Evolutionary conservation across 2,888 invertebrate species (phyloP), one percentile per base, ranked within the genome.

Genomic region (Drosophila mimetica): DNA sequence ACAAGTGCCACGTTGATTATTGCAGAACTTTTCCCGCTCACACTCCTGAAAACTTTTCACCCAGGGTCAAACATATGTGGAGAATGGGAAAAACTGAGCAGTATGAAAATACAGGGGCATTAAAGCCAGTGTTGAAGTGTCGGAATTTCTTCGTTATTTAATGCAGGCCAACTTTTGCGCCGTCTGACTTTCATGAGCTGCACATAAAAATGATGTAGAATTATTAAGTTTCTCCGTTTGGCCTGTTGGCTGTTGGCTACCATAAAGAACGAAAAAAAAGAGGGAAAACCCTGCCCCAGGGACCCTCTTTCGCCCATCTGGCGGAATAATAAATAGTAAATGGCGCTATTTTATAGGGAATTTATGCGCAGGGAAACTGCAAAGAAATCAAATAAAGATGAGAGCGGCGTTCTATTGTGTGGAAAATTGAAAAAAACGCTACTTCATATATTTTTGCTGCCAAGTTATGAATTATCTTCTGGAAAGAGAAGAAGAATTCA

Each of bases 251-350:
- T 52, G 44, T 20, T 22, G 22, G 6, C 22, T 22, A 1, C 41
- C 58, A 73, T 67, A 75, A 73, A 67, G 61, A 64, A 41, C 50
- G n/a, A n/a, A n/a, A n/a, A n/a, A n/a, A 41, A 53, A 14, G 28
- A 14, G n/a, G 14, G 4, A 52, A 14, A 37, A 34, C 36, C 55
- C 39, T 42, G 46, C 16, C 20, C 25, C 46, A 18, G 25, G n/a
- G 20, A 18, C 39, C 34, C 13, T 1, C 22, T 2, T 47, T 58
- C 28, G 28, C 30, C 52, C 55, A 55, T 36, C 53, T 55, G 55
- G 39, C 30, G 22, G 54, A 60, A 69, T 71, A 69, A 86, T 86
- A 81, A 83, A 86, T 81, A 80, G 84, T 77, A 77, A 77, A 79
- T 83, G 75, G 71, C 66, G 75, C 67, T 64, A 75, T 86, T 86